These are phyloP conservation scores for Microtus oregoni DNA, from an alignment of 2,113 vertebrate genomes.

Conservation along the genomic window DNA sequence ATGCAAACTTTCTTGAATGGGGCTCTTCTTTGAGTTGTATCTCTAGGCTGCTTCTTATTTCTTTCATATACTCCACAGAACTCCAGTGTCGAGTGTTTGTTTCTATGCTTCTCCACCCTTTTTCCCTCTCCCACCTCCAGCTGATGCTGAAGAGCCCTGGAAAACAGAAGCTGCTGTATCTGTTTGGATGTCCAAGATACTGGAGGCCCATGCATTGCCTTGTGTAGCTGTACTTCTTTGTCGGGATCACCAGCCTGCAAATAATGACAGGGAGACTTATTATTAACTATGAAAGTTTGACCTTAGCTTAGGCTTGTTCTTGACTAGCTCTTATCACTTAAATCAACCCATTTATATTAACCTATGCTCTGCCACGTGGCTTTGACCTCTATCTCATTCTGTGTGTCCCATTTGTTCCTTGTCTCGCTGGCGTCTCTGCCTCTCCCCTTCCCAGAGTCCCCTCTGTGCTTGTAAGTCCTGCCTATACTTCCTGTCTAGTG, in stretches of 20 bases:
- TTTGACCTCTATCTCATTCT: not conserved
- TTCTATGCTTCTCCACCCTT: not conserved
- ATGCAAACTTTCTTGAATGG: not conserved
- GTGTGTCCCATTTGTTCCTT: not conserved
- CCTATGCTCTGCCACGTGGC: not conserved
- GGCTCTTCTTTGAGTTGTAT: not conserved
- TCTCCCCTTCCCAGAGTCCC: not conserved
- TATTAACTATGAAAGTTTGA: not conserved
- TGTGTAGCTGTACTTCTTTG: not conserved
- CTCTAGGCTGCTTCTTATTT: not conserved
- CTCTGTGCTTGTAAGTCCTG: not conserved
- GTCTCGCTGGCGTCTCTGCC: not conserved
- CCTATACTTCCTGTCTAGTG: not conserved
- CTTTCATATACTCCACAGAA: not conserved
- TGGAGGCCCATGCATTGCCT: not conserved
- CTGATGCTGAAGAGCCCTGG: not conserved
- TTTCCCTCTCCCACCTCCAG: fast-evolving
- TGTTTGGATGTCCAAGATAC: not conserved
- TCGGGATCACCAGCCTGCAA: not conserved
- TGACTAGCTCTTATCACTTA: not conserved
- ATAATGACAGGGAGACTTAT: not conserved
- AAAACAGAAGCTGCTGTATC: not conserved
- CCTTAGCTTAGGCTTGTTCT: not conserved
- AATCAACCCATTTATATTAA: not conserved
- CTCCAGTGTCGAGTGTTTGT: not conserved